Conservation (phyloP, 2,113 vertebrate genomes). For the Oceanites oceanicus region DNA sequence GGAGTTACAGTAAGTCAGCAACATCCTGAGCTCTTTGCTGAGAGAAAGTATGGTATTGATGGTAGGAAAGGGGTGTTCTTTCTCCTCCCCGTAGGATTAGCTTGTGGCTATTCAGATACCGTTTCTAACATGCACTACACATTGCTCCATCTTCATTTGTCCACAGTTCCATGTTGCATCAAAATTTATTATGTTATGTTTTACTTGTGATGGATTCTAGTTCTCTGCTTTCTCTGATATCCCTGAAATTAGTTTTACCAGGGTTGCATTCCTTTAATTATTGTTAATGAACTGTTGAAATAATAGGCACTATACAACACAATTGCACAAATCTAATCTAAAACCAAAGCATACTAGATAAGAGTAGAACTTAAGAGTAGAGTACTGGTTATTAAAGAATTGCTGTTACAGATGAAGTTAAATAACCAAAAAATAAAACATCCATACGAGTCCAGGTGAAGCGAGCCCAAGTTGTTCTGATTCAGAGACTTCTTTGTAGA, state of each 20-base stretch:
- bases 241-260: neutral
- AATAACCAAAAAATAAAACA: neutral
- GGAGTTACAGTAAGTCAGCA: neutral
- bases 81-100: neutral
- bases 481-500: neutral
- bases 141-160: neutral
- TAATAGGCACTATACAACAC: neutral
- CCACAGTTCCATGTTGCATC: neutral
- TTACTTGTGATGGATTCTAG: neutral
- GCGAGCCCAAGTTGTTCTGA: neutral
- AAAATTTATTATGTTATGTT: neutral
- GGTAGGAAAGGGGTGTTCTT: neutral
- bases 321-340: neutral
- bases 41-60: neutral
- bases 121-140: neutral
- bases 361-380: neutral
- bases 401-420: neutral
- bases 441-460: neutral
- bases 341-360: neutral
- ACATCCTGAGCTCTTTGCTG: neutral
- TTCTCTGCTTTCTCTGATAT: neutral
- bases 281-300: neutral
- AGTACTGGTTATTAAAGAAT: neutral
- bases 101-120: neutral
- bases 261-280: neutral